Conservation (phyloP, 2,797 vertebrate species). For the Clarias pachynema region DNA sequence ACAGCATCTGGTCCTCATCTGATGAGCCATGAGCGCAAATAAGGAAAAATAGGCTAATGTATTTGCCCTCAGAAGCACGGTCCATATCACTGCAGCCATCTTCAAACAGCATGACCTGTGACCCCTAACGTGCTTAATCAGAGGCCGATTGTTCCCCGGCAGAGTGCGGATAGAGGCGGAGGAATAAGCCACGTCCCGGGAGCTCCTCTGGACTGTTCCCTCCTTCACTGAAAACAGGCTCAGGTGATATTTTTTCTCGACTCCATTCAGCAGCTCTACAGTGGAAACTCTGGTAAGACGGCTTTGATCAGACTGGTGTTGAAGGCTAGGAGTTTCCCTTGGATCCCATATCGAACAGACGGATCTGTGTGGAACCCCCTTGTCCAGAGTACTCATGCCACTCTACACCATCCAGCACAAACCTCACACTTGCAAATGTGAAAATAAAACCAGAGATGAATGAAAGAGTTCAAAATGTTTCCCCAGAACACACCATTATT, state of each 20-base stretch:
- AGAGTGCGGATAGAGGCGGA: constrained; percentile 17
- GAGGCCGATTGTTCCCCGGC: constrained; percentile 61
- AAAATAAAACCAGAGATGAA: constrained; percentile 43
- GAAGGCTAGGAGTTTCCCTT: constrained; percentile 50
- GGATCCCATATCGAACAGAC: constrained; percentile 34
- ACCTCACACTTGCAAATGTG: constrained; percentile 54
- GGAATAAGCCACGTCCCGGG: constrained; percentile 17
- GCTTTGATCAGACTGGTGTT: constrained; percentile 53
- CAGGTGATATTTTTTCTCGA: constrained; percentile 45
- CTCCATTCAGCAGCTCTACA: constrained; percentile 26
- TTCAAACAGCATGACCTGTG: constrained; percentile 65
- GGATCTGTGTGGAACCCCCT: constrained; percentile 36
- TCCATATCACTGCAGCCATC: constrained; percentile 62
- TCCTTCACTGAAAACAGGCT: constrained; percentile 43
- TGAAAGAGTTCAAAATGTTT: constrained; percentile 3
- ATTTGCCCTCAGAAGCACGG: constrained; percentile 60
- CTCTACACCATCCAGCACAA: constrained; percentile 42
- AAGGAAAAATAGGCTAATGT: constrained; percentile 55
- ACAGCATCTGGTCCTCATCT: constrained; percentile 61
- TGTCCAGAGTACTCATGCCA: constrained; percentile 28
- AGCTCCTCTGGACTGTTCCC: constrained; percentile 41
- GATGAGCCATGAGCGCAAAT: constrained; percentile 55
- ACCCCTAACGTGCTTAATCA: constrained; percentile 63
- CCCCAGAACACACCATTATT: neutral
- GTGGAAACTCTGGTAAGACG: constrained; percentile 27